Evolutionary conservation across 2,113 vertebrate species (phyloP), one percentile per base, ranked within the genome.

Genomic region (Cervus canadensis): DNA sequence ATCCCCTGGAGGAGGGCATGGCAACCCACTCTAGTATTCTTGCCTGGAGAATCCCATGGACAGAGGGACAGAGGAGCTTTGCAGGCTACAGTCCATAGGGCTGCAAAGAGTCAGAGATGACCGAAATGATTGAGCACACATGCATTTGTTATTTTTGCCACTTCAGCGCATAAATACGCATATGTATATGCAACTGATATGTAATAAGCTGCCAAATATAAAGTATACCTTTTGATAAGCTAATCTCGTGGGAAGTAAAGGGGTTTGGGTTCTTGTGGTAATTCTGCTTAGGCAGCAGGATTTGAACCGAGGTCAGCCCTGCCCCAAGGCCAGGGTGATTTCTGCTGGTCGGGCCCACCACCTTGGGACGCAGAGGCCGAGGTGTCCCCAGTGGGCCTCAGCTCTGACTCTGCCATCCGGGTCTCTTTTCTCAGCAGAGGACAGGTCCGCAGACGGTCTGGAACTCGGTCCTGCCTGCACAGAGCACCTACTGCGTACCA

Each of bases 171-270:
- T 28, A 16, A 11, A 76, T 30, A 6, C 52, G 71, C 48, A 5
- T 50, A n/a, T 23, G 19, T 13, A 16, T 26, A 7, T 0, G 48
- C 2, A 23, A 30, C 2, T 0, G 7, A n/a, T 33, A 7, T 13
- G 43, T 3, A 8, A n/a, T 7, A 16, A 74, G 78, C 13, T 21
- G 45, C 60, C 26, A 3, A 12, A 6, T 3, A 2, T 5, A 43
- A 43, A 15, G 14, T 26, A 23, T 16, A 52, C 54, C 13, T 33
- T 87, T 14, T 33, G 76, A 14, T 14, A 26, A 26, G 16, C 23
- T 88, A n/a, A 28, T 23, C 23, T 87, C 50, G 83, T 76, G 71
- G 36, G 81, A 56, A 50, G 56, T 21, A 89, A 40, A 71, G 64
- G 48, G 13, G 40, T 45, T n/a, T 33, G 36, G 71, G 28, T 6